phyloP scores from a whole-genome alignment of 2,797 vertebrate genomes.

The Crypturellus tataupa region DNA sequence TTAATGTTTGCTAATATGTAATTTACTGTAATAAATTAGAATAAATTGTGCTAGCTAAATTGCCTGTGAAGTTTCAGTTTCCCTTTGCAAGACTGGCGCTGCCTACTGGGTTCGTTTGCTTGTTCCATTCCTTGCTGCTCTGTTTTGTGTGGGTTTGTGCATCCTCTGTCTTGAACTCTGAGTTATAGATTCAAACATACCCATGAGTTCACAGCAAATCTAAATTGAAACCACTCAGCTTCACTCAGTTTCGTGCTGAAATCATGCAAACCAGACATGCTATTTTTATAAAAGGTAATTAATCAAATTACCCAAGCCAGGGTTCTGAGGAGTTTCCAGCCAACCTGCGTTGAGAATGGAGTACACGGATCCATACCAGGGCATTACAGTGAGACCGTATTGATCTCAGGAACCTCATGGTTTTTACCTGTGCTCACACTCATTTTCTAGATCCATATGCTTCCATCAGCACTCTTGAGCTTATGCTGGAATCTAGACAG shows the following conservation, averaged over 20 bases:
- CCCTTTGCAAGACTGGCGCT: neutral
- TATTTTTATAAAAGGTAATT: neutral
- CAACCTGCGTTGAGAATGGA: neutral
- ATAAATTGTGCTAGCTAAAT: constrained; percentile 49
- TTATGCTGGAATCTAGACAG: neutral
- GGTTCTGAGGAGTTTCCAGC: neutral
- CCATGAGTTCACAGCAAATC: neutral
- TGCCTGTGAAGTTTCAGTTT: constrained; percentile 28
- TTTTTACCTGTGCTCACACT: neutral
- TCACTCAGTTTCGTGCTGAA: neutral
- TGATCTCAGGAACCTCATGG: neutral
- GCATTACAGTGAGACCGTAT: neutral
- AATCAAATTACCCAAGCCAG: neutral
- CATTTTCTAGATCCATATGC: neutral
- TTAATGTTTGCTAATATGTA: constrained; percentile 55
- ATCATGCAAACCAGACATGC: neutral
- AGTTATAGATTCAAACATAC: rapidly evolving
- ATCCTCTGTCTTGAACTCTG: rapidly evolving
- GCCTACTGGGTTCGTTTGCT: neutral
- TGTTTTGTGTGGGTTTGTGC: rapidly evolving
- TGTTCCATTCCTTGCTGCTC: rapidly evolving
- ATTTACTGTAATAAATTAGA: constrained; percentile 61
- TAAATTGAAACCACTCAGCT: neutral
- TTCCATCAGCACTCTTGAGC: neutral
- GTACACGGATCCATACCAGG: neutral